Evolutionary conservation across 2,888 invertebrate genomes (phyloP).

Genomic region (Tinea trinotella): DNA sequence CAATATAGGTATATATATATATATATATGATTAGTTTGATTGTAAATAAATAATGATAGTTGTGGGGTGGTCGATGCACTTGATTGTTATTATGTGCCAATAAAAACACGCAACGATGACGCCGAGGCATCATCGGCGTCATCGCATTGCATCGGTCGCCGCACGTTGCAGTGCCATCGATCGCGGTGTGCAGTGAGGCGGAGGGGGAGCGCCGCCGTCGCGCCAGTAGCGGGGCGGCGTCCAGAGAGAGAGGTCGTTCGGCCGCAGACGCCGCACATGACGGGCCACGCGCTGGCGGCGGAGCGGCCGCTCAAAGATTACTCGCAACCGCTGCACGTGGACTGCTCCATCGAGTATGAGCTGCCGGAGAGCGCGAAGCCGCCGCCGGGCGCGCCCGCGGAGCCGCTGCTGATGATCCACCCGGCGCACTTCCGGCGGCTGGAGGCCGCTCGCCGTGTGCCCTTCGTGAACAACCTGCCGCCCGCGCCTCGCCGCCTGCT

Average conservation of each 20-base stretch:
- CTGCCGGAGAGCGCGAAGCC: constrained; percentile 91
- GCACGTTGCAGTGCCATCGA: constrained; percentile 36
- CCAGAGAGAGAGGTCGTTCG: constrained; percentile 95
- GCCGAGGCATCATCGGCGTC: constrained; percentile 90
- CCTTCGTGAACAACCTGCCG: constrained; percentile 88
- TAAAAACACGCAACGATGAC: too few relatives aligned
- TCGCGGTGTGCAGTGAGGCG: constrained; percentile 90
- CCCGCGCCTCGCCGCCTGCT: constrained; percentile 33
- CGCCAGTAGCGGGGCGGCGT: constrained; percentile 96
- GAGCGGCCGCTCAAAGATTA: constrained; percentile 79
- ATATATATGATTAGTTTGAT: too few relatives aligned
- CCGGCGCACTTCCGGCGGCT: constrained; percentile 89
- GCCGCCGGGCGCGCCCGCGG: constrained; percentile 85
- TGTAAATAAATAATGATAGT: too few relatives aligned
- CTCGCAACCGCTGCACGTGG: constrained; percentile 89
- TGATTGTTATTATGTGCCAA: too few relatives aligned
- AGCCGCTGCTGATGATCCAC: constrained; percentile 91
- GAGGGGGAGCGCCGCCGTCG: constrained; percentile 87
- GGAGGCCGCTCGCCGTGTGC: constrained; percentile 85
- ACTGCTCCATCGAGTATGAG: constrained; percentile 93
- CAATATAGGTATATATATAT: too few relatives aligned
- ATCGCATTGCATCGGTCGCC: constrained; percentile 89
- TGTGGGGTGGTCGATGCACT: too few relatives aligned
- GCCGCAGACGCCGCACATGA: constrained; percentile 77
- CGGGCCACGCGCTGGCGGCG: constrained; percentile 67